Evolutionary conservation across 2,797 vertebrate species (phyloP).

Genomic region (Rallus crepitans): DNA sequence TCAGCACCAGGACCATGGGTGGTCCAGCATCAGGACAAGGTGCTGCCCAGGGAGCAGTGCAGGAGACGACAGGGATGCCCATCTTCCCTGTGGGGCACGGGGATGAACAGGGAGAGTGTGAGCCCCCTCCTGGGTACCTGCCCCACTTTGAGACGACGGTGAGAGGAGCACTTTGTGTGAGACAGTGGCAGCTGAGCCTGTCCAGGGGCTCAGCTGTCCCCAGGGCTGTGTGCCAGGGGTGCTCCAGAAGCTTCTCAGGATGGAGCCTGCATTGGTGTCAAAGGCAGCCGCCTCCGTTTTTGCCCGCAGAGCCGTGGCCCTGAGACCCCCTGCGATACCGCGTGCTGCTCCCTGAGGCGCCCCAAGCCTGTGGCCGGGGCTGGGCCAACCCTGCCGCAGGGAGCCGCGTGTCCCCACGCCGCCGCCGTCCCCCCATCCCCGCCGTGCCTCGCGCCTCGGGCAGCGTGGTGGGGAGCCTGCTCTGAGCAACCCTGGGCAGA

Average conservation of each 20-base stretch:
- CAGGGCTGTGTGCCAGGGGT: neutral
- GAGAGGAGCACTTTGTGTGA: constrained; percentile 35
- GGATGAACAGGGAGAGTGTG: neutral
- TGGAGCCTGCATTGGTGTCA: constrained; percentile 28
- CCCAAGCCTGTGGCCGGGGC: neutral
- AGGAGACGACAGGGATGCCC: neutral
- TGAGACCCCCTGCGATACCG: neutral
- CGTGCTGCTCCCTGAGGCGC: constrained; percentile 25
- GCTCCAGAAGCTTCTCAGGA: constrained; percentile 8
- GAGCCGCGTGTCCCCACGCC: neutral
- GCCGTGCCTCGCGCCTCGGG: neutral
- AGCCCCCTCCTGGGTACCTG: neutral
- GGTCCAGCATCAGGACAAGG: neutral
- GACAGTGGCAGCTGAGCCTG: neutral
- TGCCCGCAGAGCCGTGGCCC: neutral
- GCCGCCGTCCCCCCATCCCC: neutral
- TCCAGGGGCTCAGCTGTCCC: constrained; percentile 3
- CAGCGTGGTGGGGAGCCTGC: neutral
- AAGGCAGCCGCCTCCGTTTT: neutral
- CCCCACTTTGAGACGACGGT: neutral
- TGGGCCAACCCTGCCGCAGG: neutral
- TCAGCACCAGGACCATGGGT: neutral
- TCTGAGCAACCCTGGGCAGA: constrained; percentile 29
- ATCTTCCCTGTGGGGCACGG: accelerated
- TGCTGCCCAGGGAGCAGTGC: neutral